Percentiles rank a stretch among this genome's conserved stretches.
Evolutionary conservation across 2,113 vertebrate genomes (phyloP).

Genomic region (Phocoena sinus): DNA sequence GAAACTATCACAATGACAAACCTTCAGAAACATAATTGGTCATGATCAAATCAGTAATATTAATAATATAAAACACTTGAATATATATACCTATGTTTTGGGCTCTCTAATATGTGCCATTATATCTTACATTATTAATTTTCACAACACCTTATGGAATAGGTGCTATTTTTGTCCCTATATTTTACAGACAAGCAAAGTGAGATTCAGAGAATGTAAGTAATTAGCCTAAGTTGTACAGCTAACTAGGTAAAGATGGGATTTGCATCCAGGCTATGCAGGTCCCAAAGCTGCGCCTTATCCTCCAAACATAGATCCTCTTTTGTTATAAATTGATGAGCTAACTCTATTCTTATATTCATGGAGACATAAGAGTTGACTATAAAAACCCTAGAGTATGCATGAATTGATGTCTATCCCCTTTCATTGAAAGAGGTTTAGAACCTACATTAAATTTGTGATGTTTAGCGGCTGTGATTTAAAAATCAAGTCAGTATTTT

Average conservation of each 20-base stretch:
- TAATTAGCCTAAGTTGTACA: not conserved
- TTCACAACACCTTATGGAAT: not conserved
- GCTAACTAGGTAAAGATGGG: not conserved
- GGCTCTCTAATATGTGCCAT: not conserved
- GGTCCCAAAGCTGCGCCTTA: not conserved
- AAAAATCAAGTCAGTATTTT: not conserved
- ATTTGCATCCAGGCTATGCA: not conserved
- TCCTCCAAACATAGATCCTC: not conserved
- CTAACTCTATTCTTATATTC: not conserved
- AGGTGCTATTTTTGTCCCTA: not conserved
- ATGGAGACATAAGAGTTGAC: not conserved
- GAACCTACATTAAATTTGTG: not conserved
- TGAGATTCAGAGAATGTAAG: not conserved
- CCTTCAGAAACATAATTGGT: not conserved
- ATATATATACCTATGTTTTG: not conserved
- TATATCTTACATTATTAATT: not conserved
- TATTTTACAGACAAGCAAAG: not conserved
- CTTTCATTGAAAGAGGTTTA: not conserved
- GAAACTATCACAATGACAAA: not conserved
- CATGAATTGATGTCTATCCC: not conserved
- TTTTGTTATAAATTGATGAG: not conserved
- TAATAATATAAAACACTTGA: not conserved
- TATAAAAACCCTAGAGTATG: not conserved
- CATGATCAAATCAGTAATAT: not conserved
- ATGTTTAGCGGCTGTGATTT: not conserved